phyloP scores from a whole-genome alignment of 2,888 invertebrate species.

The Andricus quercusramuli region DNA sequence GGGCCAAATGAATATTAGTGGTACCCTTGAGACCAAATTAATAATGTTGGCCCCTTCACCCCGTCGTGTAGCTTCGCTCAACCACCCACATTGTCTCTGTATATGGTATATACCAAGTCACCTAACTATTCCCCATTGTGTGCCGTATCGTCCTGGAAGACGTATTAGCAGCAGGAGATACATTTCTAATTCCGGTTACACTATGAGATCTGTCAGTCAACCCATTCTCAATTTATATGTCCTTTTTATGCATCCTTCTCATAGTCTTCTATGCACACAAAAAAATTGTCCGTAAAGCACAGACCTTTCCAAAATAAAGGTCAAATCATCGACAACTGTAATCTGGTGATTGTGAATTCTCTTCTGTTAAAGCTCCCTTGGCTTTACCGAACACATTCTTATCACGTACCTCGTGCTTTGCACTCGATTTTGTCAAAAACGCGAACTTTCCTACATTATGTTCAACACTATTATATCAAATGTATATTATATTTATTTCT shows the following conservation, averaged over 20 bases:
- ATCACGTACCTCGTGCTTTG: too few relatives aligned
- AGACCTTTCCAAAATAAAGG: too few relatives aligned
- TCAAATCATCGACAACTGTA: too few relatives aligned
- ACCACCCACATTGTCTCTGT: not conserved
- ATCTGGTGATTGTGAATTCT: too few relatives aligned
- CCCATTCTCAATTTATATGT: not conserved
- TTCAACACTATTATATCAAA: too few relatives aligned
- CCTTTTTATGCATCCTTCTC: not conserved
- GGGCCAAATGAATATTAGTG: conserved; percentile 76
- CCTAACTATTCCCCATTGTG: conserved; percentile 15
- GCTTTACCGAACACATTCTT: too few relatives aligned
- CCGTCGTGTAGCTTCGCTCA: not conserved
- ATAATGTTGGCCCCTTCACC: conserved; percentile 67
- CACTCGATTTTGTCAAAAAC: too few relatives aligned
- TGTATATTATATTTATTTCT: too few relatives aligned
- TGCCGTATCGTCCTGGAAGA: conserved; percentile 19
- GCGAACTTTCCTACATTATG: too few relatives aligned
- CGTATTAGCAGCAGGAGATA: conserved; percentile 15
- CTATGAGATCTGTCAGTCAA: not conserved
- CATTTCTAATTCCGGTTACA: not conserved
- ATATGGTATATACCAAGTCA: not conserved
- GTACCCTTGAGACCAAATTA: conserved; percentile 75
- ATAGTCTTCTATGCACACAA: too few relatives aligned
- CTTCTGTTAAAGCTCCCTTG: too few relatives aligned
- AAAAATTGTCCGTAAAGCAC: too few relatives aligned